Conservation (phyloP, 2,113 vertebrate genomes). For the Platichthys stellatus region DNA sequence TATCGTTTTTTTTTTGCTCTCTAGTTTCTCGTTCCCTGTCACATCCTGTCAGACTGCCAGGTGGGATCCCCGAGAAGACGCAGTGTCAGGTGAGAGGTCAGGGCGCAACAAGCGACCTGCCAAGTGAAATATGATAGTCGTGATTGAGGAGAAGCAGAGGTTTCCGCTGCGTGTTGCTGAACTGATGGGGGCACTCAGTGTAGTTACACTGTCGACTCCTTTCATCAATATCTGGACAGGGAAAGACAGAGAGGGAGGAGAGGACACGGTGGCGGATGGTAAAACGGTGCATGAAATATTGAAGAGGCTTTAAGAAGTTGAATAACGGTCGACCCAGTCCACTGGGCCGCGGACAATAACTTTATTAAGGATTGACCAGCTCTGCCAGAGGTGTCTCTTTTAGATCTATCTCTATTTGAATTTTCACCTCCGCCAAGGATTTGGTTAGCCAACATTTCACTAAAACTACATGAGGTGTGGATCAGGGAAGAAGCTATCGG, state of each 20-base stretch:
- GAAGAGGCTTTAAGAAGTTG: constrained; percentile 49
- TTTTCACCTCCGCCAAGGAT: neutral
- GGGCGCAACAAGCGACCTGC: neutral
- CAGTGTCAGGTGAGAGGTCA: constrained; percentile 21
- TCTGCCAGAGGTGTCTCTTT: constrained; percentile 1
- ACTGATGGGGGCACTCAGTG: constrained; percentile 14
- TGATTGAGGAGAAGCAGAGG: constrained; percentile 8
- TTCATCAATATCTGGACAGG: constrained; percentile 42
- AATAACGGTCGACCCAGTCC: constrained; percentile 33
- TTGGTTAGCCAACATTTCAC: too few relatives aligned
- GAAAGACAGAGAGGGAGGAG: constrained; percentile 30
- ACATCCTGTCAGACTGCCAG: constrained; percentile 18
- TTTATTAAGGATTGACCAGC: constrained; percentile 30
- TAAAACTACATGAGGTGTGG: too few relatives aligned
- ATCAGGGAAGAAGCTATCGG: too few relatives aligned
- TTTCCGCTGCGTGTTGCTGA: neutral
- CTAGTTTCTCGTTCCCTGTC: constrained; percentile 2
- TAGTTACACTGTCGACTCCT: constrained; percentile 16
- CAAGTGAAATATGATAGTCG: constrained; percentile 2
- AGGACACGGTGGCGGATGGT: constrained; percentile 15
- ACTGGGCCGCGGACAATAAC: constrained; percentile 25
- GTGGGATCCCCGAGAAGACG: neutral
- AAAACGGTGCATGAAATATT: constrained; percentile 58
- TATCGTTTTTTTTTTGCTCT: neutral
- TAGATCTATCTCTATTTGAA: neutral